Evolutionary conservation across 2,797 vertebrate genomes (phyloP).

Genomic region (Poecilia wingei): DNA sequence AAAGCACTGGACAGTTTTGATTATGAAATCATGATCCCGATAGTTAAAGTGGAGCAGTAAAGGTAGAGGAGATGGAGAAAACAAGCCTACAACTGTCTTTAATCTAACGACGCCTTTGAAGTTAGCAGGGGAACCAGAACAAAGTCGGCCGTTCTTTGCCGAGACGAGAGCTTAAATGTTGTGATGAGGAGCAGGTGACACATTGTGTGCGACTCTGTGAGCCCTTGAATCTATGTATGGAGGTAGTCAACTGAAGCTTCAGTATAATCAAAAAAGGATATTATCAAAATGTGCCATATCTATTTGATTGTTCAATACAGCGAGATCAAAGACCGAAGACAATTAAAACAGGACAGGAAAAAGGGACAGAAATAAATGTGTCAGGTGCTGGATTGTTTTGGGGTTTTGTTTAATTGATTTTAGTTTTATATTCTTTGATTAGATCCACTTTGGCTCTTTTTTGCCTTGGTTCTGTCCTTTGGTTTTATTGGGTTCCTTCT

Average conservation of each 20-base stretch:
- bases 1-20: background rate
- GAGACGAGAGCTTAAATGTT: slow-evolving; percentile 24
- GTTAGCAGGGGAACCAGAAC: slow-evolving; percentile 43
- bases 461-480: too few relatives aligned
- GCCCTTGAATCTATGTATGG: background rate
- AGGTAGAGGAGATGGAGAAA: slow-evolving; percentile 33
- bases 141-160: slow-evolving; percentile 54
- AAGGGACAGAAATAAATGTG: background rate
- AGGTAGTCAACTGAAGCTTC: background rate
- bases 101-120: slow-evolving; percentile 71
- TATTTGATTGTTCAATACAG: background rate
- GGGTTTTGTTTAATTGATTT: too few relatives aligned
- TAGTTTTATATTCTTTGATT: too few relatives aligned
- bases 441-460: too few relatives aligned
- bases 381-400: too few relatives aligned
- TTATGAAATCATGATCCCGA: slow-evolving; percentile 20
- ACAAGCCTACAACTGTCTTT: slow-evolving; percentile 36
- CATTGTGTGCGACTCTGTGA: slow-evolving; percentile 15
- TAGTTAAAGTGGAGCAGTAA: slow-evolving; percentile 34
- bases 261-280: background rate
- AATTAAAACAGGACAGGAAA: background rate
- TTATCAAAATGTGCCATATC: background rate
- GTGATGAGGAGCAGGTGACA: slow-evolving; percentile 37
- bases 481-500: too few relatives aligned
- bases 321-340: background rate